Percentiles rank a stretch among this genome's conserved stretches.
Conservation (phyloP, 1,140 invertebrate species). For the Drosophila mauritiana region DNA sequence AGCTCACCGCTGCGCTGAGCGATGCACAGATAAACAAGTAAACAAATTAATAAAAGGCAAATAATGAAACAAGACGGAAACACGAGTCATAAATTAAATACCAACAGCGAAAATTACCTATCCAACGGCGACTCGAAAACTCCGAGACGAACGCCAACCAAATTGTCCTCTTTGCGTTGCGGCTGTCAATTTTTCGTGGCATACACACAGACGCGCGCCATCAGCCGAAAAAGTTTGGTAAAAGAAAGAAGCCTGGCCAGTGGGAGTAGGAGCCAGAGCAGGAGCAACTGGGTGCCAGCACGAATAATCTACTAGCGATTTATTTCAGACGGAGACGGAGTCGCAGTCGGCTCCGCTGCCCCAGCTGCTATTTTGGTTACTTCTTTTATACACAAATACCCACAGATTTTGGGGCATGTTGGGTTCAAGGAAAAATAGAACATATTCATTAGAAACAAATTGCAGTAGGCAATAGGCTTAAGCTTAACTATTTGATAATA, state of each 20-base stretch:
- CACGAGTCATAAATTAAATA: constrained; percentile 81
- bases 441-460: neutral
- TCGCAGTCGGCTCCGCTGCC: constrained; percentile 22
- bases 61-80: constrained; percentile 69
- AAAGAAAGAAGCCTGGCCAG: constrained; percentile 28
- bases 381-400: constrained; percentile 50
- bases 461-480: no score
- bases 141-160: neutral
- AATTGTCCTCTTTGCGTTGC: constrained; percentile 66
- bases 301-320: constrained; percentile 82
- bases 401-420: neutral
- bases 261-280: constrained; percentile 1
- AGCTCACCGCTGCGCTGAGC: constrained; percentile 19
- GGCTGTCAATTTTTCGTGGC: constrained; percentile 80
- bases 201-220: constrained; percentile 71
- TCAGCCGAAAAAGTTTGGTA: constrained; percentile 50
- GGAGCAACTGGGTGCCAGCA: constrained; percentile 64
- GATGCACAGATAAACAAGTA: constrained; percentile 64
- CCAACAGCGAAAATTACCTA: constrained; percentile 83
- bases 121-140: constrained; percentile 35
- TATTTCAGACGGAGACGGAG: constrained; percentile 53
- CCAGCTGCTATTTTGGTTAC: constrained; percentile 76
- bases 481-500: no score
- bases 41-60: constrained; percentile 82
- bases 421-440: neutral